These are phyloP conservation scores for Petrocephalus sullivani DNA, from an alignment of 2,797 vertebrate genomes.

Conservation along the genomic window DNA sequence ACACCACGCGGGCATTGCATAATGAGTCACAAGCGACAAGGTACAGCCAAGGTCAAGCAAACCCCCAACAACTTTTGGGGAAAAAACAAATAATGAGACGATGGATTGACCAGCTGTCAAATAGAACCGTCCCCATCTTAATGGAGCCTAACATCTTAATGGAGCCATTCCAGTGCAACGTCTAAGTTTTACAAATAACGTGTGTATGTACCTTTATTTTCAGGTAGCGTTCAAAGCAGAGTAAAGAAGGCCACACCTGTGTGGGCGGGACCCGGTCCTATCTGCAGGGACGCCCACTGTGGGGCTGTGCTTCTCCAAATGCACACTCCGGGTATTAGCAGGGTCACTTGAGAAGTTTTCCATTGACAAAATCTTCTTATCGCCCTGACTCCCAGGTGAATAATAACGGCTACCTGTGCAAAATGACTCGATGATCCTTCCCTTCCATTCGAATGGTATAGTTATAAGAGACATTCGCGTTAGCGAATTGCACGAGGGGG, in stretches of 20 bases:
- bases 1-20: slow-evolving; percentile 24
- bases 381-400: slow-evolving; percentile 36
- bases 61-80: slow-evolving; percentile 44
- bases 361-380: slow-evolving; percentile 30
- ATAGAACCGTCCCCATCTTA: slow-evolving; percentile 37
- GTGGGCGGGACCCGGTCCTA: not conserved
- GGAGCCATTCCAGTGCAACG: not conserved
- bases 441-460: slow-evolving; percentile 29
- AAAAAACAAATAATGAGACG: not conserved
- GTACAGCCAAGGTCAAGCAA: slow-evolving; percentile 51
- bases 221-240: not conserved
- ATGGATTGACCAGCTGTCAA: not conserved
- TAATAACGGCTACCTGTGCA: slow-evolving; percentile 12
- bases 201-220: not conserved
- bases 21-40: slow-evolving; percentile 33
- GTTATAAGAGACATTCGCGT: slow-evolving; percentile 26
- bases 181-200: slow-evolving; percentile 33
- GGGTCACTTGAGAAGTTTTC: not conserved
- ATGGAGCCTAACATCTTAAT: not conserved
- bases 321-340: not conserved
- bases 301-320: not conserved
- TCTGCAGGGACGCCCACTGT: slow-evolving; percentile 15
- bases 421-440: not conserved
- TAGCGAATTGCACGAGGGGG: slow-evolving; percentile 43
- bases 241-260: not conserved